A percentile compares a stretch with the other conserved stretches of the same genome.
These are phyloP conservation scores for Pomatostomus ruficeps DNA, from an alignment of 2,113 vertebrate genomes.

Conservation along the genomic window DNA sequence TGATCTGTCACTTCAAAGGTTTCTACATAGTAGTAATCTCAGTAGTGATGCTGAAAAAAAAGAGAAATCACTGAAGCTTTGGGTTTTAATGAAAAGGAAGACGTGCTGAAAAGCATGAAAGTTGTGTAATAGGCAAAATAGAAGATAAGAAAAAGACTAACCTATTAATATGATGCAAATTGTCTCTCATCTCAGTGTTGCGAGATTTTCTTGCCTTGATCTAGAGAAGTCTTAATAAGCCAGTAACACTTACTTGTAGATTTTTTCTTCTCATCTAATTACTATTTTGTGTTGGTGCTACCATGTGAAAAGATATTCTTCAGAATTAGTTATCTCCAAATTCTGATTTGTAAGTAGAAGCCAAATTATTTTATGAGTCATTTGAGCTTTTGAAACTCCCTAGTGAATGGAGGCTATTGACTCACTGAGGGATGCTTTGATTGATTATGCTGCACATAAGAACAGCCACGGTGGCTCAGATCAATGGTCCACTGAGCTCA, in stretches of 20 bases:
- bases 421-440: not conserved
- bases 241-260: not conserved
- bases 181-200: not conserved
- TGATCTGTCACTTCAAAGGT: not conserved
- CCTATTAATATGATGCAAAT: not conserved
- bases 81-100: not conserved
- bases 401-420: not conserved
- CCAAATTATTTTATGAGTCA: conserved; percentile 17
- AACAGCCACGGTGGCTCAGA: not conserved
- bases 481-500: not conserved
- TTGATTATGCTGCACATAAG: not conserved
- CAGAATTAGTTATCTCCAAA: not conserved
- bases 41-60: not conserved
- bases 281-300: not conserved
- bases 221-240: not conserved
- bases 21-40: not conserved
- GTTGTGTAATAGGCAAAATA: not conserved
- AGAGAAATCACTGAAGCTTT: not conserved
- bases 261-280: not conserved
- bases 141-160: not conserved
- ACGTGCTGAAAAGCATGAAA: not conserved
- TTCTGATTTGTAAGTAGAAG: not conserved
- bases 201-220: not conserved
- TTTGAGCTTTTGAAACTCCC: not conserved
- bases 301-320: not conserved